Conservation (phyloP, 2,797 vertebrate species). For the Eulemur coronatus region DNA sequence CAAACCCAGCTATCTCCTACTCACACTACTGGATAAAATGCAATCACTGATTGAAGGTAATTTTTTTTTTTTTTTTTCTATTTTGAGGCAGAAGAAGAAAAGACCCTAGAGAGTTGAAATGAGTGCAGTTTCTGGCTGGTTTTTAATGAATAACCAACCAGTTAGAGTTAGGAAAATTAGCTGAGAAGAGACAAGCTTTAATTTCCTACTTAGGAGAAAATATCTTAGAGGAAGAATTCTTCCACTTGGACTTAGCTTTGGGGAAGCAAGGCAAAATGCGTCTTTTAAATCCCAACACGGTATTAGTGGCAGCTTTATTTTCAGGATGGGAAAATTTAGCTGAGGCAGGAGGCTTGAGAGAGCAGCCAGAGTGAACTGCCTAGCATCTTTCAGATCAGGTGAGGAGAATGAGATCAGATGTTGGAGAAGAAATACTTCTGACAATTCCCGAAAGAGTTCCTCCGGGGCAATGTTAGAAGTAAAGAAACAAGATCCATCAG, state of each 20-base stretch:
- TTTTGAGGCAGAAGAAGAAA: not conserved
- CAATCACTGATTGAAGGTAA: not conserved
- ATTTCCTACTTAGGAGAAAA: slow-evolving; percentile 34
- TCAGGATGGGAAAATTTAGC: slow-evolving; percentile 7
- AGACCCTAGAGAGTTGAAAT: not conserved
- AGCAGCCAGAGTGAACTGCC: not conserved
- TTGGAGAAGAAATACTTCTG: not conserved
- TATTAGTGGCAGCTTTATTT: not conserved
- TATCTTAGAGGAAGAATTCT: not conserved
- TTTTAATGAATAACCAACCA: slow-evolving; percentile 36
- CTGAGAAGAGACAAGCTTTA: slow-evolving; percentile 9
- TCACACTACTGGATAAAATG: not conserved
- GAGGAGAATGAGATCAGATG: not conserved
- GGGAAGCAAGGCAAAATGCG: not conserved
- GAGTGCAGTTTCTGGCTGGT: not conserved
- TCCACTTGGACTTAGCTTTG: not conserved
- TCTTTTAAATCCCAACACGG: not conserved
- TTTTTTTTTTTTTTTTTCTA: not conserved
- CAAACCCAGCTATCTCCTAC: not conserved
- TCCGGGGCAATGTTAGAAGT: not conserved
- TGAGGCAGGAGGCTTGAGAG: not conserved
- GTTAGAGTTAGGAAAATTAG: slow-evolving; percentile 21
- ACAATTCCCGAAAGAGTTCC: not conserved
- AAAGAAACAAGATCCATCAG: not conserved
- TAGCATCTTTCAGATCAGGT: not conserved